phyloP scores from a whole-genome alignment of 2,113 vertebrate species.

The Leptosomus discolor region DNA sequence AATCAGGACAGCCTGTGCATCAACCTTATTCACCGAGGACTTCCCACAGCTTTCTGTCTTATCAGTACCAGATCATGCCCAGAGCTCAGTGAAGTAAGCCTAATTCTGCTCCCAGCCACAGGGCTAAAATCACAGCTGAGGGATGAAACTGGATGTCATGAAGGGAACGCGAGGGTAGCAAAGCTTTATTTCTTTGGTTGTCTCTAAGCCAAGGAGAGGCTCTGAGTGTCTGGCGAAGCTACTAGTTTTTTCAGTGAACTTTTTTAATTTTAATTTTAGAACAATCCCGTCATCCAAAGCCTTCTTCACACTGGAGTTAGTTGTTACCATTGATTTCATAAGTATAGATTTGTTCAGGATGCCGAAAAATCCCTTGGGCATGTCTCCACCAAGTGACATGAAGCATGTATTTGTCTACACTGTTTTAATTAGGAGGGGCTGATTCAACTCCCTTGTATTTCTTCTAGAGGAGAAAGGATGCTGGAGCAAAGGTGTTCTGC shows the following conservation, averaged over 20 bases:
- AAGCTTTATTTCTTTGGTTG: not conserved
- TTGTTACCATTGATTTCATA: not conserved
- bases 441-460: rapidly evolving
- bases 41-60: not conserved
- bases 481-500: not conserved
- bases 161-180: not conserved
- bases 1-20: not conserved
- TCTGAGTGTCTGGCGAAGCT: not conserved
- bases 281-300: not conserved
- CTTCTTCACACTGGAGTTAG: not conserved
- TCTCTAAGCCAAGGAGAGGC: not conserved
- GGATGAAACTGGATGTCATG: not conserved
- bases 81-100: not conserved
- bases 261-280: not conserved
- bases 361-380: not conserved
- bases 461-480: not conserved
- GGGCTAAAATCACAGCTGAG: not conserved
- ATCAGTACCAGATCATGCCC: not conserved
- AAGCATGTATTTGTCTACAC: not conserved
- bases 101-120: not conserved
- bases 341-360: not conserved
- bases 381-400: not conserved
- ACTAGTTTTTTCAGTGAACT: not conserved
- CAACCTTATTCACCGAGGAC: not conserved
- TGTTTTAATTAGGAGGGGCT: not conserved